phyloP scores from a whole-genome alignment of 2,113 vertebrate species.

The Gymnorhina tibicen region DNA sequence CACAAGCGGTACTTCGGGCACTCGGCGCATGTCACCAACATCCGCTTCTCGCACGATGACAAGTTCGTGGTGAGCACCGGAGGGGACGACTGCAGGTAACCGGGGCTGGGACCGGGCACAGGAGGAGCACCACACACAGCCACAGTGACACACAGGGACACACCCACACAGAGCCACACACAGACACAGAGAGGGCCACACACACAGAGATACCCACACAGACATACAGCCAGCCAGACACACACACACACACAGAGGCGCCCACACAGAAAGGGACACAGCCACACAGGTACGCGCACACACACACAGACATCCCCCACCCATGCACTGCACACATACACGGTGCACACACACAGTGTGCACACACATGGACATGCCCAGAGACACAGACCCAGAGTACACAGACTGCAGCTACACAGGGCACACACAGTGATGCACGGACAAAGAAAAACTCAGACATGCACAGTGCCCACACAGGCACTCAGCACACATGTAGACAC shows the following conservation, averaged over 20 bases:
- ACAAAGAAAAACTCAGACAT: too few species aligned
- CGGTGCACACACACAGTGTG: background rate
- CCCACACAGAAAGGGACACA: background rate
- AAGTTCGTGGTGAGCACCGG: constrained; percentile 91
- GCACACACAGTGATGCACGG: too few species aligned
- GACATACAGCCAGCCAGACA: background rate
- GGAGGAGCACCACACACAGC: background rate
- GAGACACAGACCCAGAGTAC: background rate
- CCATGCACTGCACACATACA: background rate
- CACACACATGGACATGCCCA: background rate
- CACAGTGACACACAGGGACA: background rate
- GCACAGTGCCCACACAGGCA: too few species aligned
- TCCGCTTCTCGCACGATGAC: constrained; percentile 92
- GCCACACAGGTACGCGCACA: too few species aligned
- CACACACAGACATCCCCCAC: background rate
- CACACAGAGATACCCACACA: background rate
- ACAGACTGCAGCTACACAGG: background rate
- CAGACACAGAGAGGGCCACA: background rate
- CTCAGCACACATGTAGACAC: background rate
- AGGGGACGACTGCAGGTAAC: constrained; percentile 92
- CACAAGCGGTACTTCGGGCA: constrained; percentile 97
- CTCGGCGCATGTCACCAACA: constrained; percentile 92
- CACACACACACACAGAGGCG: background rate
- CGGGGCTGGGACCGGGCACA: background rate
- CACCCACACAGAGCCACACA: background rate